These are phyloP conservation scores for Danio tinwini DNA, from an alignment of 2,797 vertebrate genomes.

Conservation along the genomic window DNA sequence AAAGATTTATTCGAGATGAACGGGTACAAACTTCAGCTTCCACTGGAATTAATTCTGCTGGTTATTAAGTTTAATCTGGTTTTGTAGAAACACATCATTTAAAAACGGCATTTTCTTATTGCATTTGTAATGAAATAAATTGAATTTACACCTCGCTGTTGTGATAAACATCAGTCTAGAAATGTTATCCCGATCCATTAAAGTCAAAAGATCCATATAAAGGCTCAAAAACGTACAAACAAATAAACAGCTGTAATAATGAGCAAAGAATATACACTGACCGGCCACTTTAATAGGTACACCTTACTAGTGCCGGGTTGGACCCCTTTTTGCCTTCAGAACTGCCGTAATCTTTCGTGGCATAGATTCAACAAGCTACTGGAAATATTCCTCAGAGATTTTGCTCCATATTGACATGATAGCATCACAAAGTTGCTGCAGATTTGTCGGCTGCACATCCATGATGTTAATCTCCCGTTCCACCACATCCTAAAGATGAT, in stretches of 20 bases:
- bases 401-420: no score
- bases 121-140: not conserved
- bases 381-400: no score
- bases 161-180: not conserved
- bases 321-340: no score
- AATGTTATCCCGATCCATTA: not conserved
- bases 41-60: constrained; percentile 8
- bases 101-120: not conserved
- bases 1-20: constrained; percentile 51
- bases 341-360: no score
- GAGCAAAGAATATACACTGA: not conserved
- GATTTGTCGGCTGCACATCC: no score
- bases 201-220: no score
- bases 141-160: not conserved
- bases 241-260: not conserved
- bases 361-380: no score
- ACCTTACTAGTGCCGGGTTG: no score
- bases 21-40: constrained; percentile 31
- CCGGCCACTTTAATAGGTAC: no score
- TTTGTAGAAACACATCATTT: not conserved
- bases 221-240: not conserved
- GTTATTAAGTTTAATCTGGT: not conserved
- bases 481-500: no score
- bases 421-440: no score
- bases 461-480: no score